Evolutionary conservation across 2,113 vertebrate species (phyloP).

Genomic region (Etia nguti): DNA sequence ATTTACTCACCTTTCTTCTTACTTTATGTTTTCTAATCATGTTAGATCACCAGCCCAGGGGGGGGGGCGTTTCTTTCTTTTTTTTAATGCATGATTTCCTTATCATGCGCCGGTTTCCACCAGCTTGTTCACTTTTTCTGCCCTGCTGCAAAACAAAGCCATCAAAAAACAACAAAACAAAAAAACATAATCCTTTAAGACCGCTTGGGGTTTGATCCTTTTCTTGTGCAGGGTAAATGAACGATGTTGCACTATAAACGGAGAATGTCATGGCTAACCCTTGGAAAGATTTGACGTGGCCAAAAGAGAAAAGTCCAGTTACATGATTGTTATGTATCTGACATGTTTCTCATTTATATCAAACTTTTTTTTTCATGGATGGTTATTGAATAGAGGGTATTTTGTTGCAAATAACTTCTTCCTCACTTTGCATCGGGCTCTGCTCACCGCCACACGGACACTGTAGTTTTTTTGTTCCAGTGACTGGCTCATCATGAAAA

Average conservation of each 20-base stretch:
- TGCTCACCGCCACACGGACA: conserved; percentile 4
- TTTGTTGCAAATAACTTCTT: conserved; percentile 40
- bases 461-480: conserved; percentile 11
- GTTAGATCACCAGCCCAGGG: neutral
- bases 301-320: conserved; percentile 23
- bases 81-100: neutral
- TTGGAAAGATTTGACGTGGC: conserved; percentile 8
- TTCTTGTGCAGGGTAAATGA: conserved; percentile 29
- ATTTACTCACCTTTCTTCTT: neutral
- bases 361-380: neutral
- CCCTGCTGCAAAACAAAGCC: neutral
- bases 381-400: neutral
- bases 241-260: conserved; percentile 69
- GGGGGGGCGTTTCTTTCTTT: neutral
- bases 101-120: neutral
- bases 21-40: neutral
- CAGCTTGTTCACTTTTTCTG: neutral
- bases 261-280: conserved; percentile 61
- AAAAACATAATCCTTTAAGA: neutral
- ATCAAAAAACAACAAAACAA: neutral
- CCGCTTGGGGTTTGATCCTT: neutral
- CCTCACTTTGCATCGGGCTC: conserved; percentile 1
- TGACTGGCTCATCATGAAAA: conserved; percentile 24
- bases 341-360: neutral
- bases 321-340: conserved; percentile 21